Evolutionary conservation across 2,888 invertebrate genomes (phyloP), one percentile per base, ranked within the genome.

Genomic region (Cryptus viduatorius): DNA sequence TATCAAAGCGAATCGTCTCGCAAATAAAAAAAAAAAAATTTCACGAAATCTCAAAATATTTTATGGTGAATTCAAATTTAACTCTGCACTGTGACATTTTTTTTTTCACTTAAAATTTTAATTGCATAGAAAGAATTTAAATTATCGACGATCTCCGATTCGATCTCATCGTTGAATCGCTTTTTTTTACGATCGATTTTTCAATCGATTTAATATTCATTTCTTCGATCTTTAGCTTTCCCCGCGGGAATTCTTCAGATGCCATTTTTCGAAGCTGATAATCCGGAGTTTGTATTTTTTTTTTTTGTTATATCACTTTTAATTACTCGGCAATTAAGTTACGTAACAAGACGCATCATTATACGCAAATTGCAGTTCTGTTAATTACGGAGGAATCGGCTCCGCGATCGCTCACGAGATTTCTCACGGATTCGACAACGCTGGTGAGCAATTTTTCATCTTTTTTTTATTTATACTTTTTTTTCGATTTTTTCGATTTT

Each of bases 391-490:
- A 10, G 94, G 94, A 4, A 93, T 95, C 78, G 95, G 95, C 50
- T 94, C 95, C 44, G 94, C 95, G 0, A 95, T 95, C 78, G 95
- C 95, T 1, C 95, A 95, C 88, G 95, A 95, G 88, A 94, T 95
- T 61, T 95, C 95, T 1, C 95, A 95, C 88, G 95, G 94, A 19
- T 95, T 95, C 89, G 94, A 95, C 88, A 94, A 94, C 84, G 90
- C 94, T 89, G 95, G 94, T 69, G 50, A 69, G 69, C 10, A 31
- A 31, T 64, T 31, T 31, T 64, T 37, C 29, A 37, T n/a, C 37
- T 7, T 5, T 64, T 64, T 29, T 48, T 29, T 12, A 48, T 48
- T 48, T 12, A 48, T 50, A 3, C 19, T 24, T 68, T n/a, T n/a
- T n/a, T n/a, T n/a, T n/a, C n/a, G n/a, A n/a, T n/a, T n/a, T n/a